A percentile compares a stretch with the other conserved stretches of the same genome.
These are phyloP conservation scores for Anguilla rostrata DNA, from an alignment of 2,113 vertebrate genomes.

Conservation along the genomic window DNA sequence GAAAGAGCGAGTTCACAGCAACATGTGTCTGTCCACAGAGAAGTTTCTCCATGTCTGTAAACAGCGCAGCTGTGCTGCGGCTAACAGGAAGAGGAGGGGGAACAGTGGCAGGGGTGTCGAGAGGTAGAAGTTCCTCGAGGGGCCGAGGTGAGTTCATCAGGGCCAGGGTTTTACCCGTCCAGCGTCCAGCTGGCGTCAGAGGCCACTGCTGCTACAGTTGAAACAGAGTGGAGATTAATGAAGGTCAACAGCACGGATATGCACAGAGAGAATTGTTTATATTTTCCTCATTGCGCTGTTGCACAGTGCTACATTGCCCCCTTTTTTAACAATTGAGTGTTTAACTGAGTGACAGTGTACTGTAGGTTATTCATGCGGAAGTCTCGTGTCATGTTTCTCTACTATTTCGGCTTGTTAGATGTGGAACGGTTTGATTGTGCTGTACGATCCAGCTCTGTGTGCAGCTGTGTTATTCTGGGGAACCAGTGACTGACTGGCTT, in stretches of 20 bases:
- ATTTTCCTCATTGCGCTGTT: neutral
- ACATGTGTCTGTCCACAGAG: conserved; percentile 75
- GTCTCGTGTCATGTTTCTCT: too few species aligned
- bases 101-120: conserved; percentile 86
- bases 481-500: neutral
- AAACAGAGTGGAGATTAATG: neutral
- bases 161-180: neutral
- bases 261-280: neutral
- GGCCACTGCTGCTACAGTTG: neutral
- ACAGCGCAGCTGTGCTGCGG: conserved; percentile 93
- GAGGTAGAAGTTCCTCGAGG: conserved; percentile 97
- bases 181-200: neutral
- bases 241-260: too few species aligned
- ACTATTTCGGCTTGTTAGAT: too few species aligned
- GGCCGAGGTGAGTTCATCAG: conserved; percentile 84
- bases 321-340: neutral
- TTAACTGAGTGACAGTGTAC: neutral
- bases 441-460: neutral
- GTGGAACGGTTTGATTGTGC: neutral
- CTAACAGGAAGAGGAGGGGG: conserved; percentile 86
- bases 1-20: neutral
- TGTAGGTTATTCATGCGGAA: too few species aligned
- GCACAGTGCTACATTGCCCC: neutral
- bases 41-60: conserved; percentile 99
- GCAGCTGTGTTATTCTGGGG: neutral